Percentiles rank a stretch among this genome's conserved stretches.
Evolutionary conservation across 1,140 invertebrate species (phyloP).

Genomic region (Trachymyrmex septentrionalis): DNA sequence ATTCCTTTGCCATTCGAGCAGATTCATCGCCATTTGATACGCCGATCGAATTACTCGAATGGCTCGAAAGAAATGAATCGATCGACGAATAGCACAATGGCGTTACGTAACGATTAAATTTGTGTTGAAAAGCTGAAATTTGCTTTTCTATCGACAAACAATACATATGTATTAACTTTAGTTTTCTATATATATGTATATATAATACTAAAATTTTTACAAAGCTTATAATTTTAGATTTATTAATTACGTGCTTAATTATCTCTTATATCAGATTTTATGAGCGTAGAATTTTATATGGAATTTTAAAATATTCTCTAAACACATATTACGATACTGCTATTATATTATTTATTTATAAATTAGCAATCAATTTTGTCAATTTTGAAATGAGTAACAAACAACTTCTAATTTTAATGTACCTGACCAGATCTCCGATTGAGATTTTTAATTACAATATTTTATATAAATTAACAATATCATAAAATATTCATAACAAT

Average conservation of each 20-base stretch:
- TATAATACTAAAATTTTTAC: neutral
- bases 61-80: conserved; percentile 11
- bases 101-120: conserved; percentile 6
- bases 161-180: neutral
- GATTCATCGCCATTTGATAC: conserved; percentile 39
- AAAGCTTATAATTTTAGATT: neutral
- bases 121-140: conserved; percentile 6
- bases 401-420: no score
- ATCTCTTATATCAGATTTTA: neutral
- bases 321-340: neutral
- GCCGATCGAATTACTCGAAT: conserved; percentile 25
- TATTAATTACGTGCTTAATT: neutral
- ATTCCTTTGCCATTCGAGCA: conserved; percentile 28
- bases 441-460: no score
- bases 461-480: no score
- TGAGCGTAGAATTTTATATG: neutral
- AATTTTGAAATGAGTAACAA: no score
- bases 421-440: no score
- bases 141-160: neutral
- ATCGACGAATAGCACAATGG: neutral
- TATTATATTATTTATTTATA: neutral
- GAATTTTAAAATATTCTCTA: neutral
- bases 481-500: no score
- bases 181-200: neutral
- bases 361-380: neutral